Base-by-base conservation (phyloP, 1,140 invertebrate genomes). In the Brachionus calyciflorus region DNA sequence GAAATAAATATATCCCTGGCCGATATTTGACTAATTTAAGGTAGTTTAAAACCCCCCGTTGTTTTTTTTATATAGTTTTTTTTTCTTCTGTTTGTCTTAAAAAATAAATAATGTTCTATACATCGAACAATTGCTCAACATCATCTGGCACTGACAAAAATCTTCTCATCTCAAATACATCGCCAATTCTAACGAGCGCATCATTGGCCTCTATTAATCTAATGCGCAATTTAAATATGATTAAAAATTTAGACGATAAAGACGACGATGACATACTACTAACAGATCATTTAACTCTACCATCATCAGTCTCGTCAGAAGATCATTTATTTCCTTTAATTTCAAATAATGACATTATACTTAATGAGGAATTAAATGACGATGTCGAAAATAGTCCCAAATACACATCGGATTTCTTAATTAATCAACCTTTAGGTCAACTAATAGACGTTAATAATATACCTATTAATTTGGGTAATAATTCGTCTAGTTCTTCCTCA, bases 241-340 rank as follows among this genome's bases (percentile, higher is more conserved):
- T 60, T 3, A 60, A 60, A 40, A 60, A 37, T 33, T 28, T 28
- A n/a, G 55, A 60, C 55, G 37, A 60, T 17, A 33, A 60, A 33
- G 55, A 60, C 55, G 55, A 60, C 55, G 55, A 60, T 33, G 55
- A 60, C 55, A 60, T 60, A 19, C 55, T 60, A 14, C 55, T 60
- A 10, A 21, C 28, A 28, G 55, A 60, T 19, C 55, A 60, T 28
- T 60, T 60, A 33, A 33, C 55, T 3, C 30, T 60, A 33, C 55
- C 55, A 17, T 60, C 55, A n/a, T 60, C 55, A 12, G 55, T 60
- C 14, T 60, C 55, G 28, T 60, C 55, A 17, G 55, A 60, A 17
- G 55, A 60, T 60, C 33, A 60, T 17, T 33, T 60, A n/a, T 60
- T 60, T 37, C 55, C 55, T 26, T 33, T 60, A 33, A 60, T 60